Percentiles rank a stretch among this genome's conserved stretches.
These are phyloP conservation scores for Hyposmocoma kahamanoa DNA, from an alignment of 1,140 invertebrate genomes.

Conservation along the genomic window DNA sequence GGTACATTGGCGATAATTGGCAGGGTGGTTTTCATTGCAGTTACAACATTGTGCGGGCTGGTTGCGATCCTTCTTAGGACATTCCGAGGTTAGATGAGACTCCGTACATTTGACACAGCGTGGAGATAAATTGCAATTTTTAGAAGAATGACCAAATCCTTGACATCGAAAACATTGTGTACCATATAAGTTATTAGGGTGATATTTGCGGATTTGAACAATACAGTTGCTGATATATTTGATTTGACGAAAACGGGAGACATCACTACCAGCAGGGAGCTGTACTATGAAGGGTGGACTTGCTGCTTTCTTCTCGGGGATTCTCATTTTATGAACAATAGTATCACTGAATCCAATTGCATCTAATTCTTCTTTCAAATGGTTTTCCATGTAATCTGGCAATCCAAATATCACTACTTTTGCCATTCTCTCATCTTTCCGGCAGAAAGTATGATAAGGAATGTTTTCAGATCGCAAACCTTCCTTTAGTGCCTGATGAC, in stretches of 20 bases:
- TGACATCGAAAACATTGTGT: slow-evolving; percentile 24
- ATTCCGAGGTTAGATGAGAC: slow-evolving; percentile 33
- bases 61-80: slow-evolving; percentile 21
- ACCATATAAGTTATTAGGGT: background rate
- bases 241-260: background rate
- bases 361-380: background rate
- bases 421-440: slow-evolving; percentile 1
- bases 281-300: background rate
- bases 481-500: background rate
- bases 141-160: slow-evolving; percentile 38
- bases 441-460: background rate
- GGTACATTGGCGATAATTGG: background rate
- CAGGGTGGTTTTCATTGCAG: slow-evolving; percentile 16
- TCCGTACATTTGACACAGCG: slow-evolving; percentile 44
- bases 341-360: background rate
- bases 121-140: slow-evolving; percentile 26
- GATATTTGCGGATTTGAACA: background rate
- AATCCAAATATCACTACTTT: background rate
- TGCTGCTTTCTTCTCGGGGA: background rate
- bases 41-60: slow-evolving; percentile 29
- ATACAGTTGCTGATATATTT: slow-evolving; percentile 2
- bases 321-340: background rate
- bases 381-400: background rate
- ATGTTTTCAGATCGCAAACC: background rate
- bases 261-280: background rate